Conservation (phyloP, 2,797 vertebrate genomes). For the Otus scops region DNA sequence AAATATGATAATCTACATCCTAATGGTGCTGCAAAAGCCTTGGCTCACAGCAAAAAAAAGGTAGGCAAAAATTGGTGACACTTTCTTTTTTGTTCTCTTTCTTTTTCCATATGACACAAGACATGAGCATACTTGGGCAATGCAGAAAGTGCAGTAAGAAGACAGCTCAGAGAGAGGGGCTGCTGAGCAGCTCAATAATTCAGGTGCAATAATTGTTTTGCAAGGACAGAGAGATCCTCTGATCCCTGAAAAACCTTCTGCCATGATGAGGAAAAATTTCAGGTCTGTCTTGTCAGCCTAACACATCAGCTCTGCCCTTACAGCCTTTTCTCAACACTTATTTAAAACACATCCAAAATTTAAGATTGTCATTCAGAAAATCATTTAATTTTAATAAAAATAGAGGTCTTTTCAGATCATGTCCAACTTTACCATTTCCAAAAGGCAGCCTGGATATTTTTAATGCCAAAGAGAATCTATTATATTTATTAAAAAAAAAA, state of each 20-base stretch:
- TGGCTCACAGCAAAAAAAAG: slow-evolving; percentile 77
- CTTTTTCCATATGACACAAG: slow-evolving; percentile 50
- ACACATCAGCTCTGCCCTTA: slow-evolving; percentile 28
- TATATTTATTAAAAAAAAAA: background rate
- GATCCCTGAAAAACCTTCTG: slow-evolving; percentile 36
- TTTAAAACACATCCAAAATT: slow-evolving; percentile 1
- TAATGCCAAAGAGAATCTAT: background rate
- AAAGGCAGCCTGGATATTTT: background rate
- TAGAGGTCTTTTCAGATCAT: background rate
- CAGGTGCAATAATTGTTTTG: slow-evolving; percentile 53
- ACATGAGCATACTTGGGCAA: slow-evolving; percentile 50
- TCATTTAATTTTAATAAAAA: slow-evolving; percentile 30
- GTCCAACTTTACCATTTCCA: background rate
- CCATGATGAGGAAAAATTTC: background rate
- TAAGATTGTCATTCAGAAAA: slow-evolving; percentile 7
- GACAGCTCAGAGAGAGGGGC: background rate
- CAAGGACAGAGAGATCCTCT: slow-evolving; percentile 11
- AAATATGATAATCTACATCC: slow-evolving; percentile 86
- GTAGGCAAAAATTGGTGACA: slow-evolving; percentile 75
- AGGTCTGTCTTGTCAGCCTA: slow-evolving; percentile 39
- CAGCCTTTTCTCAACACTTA: background rate
- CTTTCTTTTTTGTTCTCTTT: slow-evolving; percentile 71
- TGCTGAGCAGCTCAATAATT: slow-evolving; percentile 46
- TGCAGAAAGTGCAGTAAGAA: slow-evolving; percentile 16
- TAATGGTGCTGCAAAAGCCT: slow-evolving; percentile 80